Evolutionary conservation across 2,113 vertebrate species (phyloP), one percentile per base, ranked within the genome.

Genomic region (Psittacara wagleri): DNA sequence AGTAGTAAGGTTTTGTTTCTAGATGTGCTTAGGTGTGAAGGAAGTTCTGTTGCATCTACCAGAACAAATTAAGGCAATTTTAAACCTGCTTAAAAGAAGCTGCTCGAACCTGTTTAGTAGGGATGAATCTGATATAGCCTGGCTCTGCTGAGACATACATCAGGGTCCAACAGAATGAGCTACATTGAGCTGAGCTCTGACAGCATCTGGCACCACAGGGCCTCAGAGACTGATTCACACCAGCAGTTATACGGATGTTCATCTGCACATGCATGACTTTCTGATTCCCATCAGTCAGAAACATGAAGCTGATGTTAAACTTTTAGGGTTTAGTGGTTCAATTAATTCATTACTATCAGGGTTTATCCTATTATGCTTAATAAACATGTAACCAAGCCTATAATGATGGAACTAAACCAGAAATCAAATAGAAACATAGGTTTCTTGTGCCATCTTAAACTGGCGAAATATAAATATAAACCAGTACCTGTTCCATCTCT

Each of bases 131-230:
- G 46, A 20, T 7, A 22, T 0, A 52, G 15, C 13, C 41, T 29
- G 44, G 31, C 27, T 31, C 51, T 70, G 33, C 41, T 46, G 9
- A 43, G 23, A 39, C 14, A 17, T 5, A 9, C 18, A 3, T 7
- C 24, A n/a, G 37, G 10, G 44, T 52, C 24, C 31, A 54, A 7
- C 24, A 49, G 22, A 25, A 33, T 39, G 35, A 54, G 2, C 20
- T n/a, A 5, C 33, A 14, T 0, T 7, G 37, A 23, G 27, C 24
- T 22, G 41, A 13, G 27, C 15, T 39, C 37, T 37, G 37, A 19
- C 13, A 28, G 44, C 2, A 2, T 2, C 31, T 67, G 37, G n/a
- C 23, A 7, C 31, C 46, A 9, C 0, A 0, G 18, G 35, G 7
- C 17, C 5, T 11, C 1, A 0, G 48, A 39, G 27, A 7, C 5